Conservation (phyloP, 2,113 vertebrate species). For the Cichladusa arquata region DNA sequence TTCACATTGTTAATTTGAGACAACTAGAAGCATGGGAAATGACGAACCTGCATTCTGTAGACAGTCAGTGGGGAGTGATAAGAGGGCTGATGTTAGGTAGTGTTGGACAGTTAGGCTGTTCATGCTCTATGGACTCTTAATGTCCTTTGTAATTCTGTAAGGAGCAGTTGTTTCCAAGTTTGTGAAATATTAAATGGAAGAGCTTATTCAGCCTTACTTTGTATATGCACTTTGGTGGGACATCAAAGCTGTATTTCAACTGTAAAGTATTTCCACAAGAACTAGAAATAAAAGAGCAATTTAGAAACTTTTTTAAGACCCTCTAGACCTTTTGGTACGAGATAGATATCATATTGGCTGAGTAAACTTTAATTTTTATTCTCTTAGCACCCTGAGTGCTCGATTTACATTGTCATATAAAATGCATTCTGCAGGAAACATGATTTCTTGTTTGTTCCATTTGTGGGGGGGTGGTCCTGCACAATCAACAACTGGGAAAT, state of each 20-base stretch:
- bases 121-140: background rate
- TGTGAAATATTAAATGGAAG: background rate
- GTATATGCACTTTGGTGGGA: background rate
- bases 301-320: background rate
- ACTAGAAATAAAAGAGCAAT: background rate
- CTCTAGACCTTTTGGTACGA: constrained; percentile 22
- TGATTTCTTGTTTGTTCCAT: background rate
- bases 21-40: background rate
- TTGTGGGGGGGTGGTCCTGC: background rate
- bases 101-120: background rate
- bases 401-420: constrained; percentile 27
- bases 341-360: constrained; percentile 33
- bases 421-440: constrained; percentile 42
- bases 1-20: background rate
- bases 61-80: background rate
- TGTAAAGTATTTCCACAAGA: background rate
- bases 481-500: constrained; percentile 42
- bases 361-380: constrained; percentile 33
- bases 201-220: background rate
- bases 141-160: background rate
- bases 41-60: background rate
- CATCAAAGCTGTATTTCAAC: background rate
- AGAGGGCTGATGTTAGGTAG: background rate
- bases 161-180: background rate
- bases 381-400: background rate